Conservation (phyloP, 1,140 invertebrate genomes). For the Hestina assimilis region DNA sequence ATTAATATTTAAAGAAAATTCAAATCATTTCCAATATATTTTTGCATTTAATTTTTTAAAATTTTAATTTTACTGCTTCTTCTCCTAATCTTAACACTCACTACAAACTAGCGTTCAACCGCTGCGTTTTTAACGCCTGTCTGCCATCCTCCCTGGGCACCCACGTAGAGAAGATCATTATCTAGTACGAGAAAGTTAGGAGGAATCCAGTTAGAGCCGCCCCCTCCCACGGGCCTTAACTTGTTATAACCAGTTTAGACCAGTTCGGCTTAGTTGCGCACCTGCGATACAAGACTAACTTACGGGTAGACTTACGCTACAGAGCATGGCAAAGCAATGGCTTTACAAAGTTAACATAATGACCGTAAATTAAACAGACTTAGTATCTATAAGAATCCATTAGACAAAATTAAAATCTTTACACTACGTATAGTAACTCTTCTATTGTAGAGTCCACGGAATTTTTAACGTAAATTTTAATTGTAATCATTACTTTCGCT, state of each 20-base stretch:
- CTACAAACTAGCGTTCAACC: not conserved
- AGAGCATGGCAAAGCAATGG: not conserved
- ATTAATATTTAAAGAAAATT: too few relatives aligned
- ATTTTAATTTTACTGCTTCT: too few relatives aligned
- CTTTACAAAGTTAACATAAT: not conserved
- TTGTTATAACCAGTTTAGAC: slow-evolving; percentile 72
- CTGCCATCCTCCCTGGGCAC: slow-evolving; percentile 34
- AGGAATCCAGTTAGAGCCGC: slow-evolving; percentile 69
- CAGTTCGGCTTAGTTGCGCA: slow-evolving; percentile 63
- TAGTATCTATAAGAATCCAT: too few relatives aligned
- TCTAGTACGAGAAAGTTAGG: slow-evolving; percentile 72
- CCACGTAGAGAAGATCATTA: slow-evolving; percentile 74
- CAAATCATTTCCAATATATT: too few relatives aligned
- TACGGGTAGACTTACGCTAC: slow-evolving; percentile 38
- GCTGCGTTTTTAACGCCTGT: slow-evolving; percentile 24
- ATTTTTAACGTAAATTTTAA: too few relatives aligned
- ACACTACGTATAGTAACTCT: too few relatives aligned
- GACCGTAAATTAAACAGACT: too few relatives aligned
- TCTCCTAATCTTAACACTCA: too few relatives aligned
- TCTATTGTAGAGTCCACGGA: too few relatives aligned
- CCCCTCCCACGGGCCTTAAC: slow-evolving; percentile 52
- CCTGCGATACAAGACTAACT: slow-evolving; percentile 68
- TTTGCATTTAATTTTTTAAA: too few relatives aligned
- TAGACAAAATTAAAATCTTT: too few relatives aligned
- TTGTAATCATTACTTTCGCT: too few relatives aligned